Percentiles rank a stretch among this genome's conserved stretches.
Conservation (phyloP, 2,888 invertebrate genomes). For the Xestia c-nigrum region DNA sequence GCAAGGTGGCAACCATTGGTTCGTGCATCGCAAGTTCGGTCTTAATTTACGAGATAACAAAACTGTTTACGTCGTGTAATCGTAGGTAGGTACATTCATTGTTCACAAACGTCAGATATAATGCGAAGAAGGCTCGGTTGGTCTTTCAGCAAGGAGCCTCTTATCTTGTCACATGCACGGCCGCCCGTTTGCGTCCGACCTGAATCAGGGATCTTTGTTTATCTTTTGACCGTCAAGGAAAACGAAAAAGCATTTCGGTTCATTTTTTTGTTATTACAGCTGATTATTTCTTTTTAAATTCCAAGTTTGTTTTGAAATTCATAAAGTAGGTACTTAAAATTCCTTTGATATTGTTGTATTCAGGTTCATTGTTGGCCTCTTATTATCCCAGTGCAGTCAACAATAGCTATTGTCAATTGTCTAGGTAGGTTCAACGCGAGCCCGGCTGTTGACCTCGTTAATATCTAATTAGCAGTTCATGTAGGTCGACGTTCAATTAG, state of each 20-base stretch:
- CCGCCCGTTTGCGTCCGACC: slow-evolving; percentile 52
- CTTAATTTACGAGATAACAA: slow-evolving; percentile 35
- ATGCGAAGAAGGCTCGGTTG: slow-evolving; percentile 44
- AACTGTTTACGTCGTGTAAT: slow-evolving; percentile 48
- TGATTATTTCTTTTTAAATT: slow-evolving; percentile 17
- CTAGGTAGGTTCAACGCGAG: slow-evolving; percentile 37
- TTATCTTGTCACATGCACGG: slow-evolving; percentile 69
- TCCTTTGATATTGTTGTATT: slow-evolving; percentile 13
- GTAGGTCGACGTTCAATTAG: slow-evolving; percentile 63
- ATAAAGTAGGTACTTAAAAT: background rate
- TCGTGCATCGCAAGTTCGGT: background rate
- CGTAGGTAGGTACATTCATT: slow-evolving; percentile 48
- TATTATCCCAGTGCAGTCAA: slow-evolving; percentile 27
- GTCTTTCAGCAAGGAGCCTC: slow-evolving; percentile 41
- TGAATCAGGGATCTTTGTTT: slow-evolving; percentile 58
- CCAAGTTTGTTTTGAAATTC: slow-evolving; percentile 24
- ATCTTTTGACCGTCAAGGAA: slow-evolving; percentile 47
- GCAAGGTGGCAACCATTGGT: slow-evolving; percentile 13
- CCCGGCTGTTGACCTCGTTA: slow-evolving; percentile 62
- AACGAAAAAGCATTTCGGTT: slow-evolving; percentile 29
- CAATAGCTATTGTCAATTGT: slow-evolving; percentile 58
- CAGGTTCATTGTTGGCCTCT: slow-evolving; percentile 16
- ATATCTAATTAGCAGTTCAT: slow-evolving; percentile 56
- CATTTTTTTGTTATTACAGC: slow-evolving; percentile 43
- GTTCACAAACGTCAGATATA: slow-evolving; percentile 53